phyloP scores from a whole-genome alignment of 1,140 invertebrate genomes.

The Hycleus cichorii region DNA sequence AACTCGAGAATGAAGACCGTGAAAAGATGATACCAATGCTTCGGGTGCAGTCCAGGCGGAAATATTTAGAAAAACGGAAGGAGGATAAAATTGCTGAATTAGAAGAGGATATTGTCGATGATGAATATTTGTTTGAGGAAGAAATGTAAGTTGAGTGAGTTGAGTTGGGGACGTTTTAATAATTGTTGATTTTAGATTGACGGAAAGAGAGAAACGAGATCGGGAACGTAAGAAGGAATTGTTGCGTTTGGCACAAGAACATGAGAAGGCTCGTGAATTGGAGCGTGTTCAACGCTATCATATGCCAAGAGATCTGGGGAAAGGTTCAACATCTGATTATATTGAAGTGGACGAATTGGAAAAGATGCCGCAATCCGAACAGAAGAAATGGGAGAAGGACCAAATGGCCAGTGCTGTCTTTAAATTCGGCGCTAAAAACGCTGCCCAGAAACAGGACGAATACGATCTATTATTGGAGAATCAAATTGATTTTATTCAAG shows the following conservation, averaged over 20 bases:
- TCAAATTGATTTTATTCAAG: constrained; percentile 96
- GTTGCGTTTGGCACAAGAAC: constrained; percentile 85
- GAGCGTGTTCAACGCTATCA: constrained; percentile 89
- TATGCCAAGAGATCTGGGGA: constrained; percentile 78
- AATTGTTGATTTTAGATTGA: constrained; percentile 56
- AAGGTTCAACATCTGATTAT: constrained; percentile 64
- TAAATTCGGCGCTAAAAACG: constrained; percentile 87
- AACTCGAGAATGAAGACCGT: constrained; percentile 76
- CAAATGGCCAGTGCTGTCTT: constrained; percentile 89
- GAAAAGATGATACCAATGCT: constrained; percentile 83
- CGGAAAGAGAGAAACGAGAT: constrained; percentile 75
- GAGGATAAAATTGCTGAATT: constrained; percentile 94
- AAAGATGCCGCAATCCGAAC: constrained; percentile 83
- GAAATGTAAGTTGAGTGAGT: constrained; percentile 56
- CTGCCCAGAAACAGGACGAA: constrained; percentile 64
- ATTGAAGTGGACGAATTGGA: constrained; percentile 84
- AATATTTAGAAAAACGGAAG: constrained; percentile 93
- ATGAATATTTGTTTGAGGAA: constrained; percentile 91
- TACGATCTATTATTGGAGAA: constrained; percentile 93
- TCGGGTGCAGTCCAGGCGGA: constrained; percentile 81
- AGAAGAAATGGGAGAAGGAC: constrained; percentile 97
- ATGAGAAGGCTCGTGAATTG: constrained; percentile 86
- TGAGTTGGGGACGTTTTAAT: neutral
- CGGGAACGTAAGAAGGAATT: constrained; percentile 88
- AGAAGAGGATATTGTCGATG: constrained; percentile 91